phyloP scores from a whole-genome alignment of 1,140 invertebrate species.

The Drosophila setifemur region DNA sequence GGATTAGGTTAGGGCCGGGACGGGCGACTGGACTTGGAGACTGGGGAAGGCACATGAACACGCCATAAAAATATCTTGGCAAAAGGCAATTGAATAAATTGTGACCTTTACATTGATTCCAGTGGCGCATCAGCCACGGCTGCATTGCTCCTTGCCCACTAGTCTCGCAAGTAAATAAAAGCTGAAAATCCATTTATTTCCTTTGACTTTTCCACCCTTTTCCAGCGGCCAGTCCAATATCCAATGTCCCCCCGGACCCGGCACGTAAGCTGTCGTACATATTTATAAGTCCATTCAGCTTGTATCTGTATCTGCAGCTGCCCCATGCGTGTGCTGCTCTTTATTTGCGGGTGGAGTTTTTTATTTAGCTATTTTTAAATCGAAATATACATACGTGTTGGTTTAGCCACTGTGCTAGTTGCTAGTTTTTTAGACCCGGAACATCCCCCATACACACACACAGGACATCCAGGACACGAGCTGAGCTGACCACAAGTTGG shows the following conservation, averaged over 20 bases:
- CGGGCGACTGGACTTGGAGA: background rate
- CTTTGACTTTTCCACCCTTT: constrained; percentile 75
- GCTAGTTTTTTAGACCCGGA: constrained; percentile 41
- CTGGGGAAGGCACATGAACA: constrained; percentile 61
- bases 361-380: constrained; percentile 69
- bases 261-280: constrained; percentile 65
- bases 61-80: constrained; percentile 76
- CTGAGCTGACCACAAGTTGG: constrained; percentile 62
- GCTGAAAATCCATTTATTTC: constrained; percentile 76
- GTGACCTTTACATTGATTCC: constrained; percentile 80
- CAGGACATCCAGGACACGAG: constrained; percentile 6
- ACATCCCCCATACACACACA: constrained; percentile 4
- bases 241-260: constrained; percentile 1
- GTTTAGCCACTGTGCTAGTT: constrained; percentile 37
- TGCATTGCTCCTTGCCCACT: constrained; percentile 5
- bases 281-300: constrained; percentile 71
- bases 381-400: constrained; percentile 76
- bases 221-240: background rate
- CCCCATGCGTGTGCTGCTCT: constrained; percentile 3
- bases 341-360: constrained; percentile 9
- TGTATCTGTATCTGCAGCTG: constrained; percentile 11
- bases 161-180: constrained; percentile 68
- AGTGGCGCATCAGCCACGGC: constrained; percentile 27
- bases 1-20: constrained; percentile 60
- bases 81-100: constrained; percentile 79